A percentile compares a stretch with the other conserved stretches of the same genome.
These are phyloP conservation scores for Columba janthina DNA, from an alignment of 2,113 vertebrate genomes.

Conservation along the genomic window DNA sequence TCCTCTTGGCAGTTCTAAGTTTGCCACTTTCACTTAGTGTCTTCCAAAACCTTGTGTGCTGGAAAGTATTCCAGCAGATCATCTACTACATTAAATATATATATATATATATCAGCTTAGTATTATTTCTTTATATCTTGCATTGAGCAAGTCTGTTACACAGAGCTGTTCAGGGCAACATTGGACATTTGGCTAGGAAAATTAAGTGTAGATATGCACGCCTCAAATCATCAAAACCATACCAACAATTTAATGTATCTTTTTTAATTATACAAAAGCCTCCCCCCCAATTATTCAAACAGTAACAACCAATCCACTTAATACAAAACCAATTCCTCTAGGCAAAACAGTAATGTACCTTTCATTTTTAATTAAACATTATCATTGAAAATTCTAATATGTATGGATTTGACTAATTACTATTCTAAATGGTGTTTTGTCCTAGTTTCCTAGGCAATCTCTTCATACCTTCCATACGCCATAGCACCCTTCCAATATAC, in stretches of 20 bases:
- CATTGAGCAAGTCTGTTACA: neutral
- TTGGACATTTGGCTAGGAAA: neutral
- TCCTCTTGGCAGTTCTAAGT: neutral
- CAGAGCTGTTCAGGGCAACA: neutral
- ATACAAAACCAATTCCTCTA: slow-evolving; percentile 10
- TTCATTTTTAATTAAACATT: slow-evolving; percentile 5
- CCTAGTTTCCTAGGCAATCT: neutral
- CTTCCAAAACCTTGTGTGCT: neutral
- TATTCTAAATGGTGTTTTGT: neutral
- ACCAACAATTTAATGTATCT: slow-evolving; percentile 24
- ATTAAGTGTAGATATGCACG: neutral
- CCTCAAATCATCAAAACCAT: neutral
- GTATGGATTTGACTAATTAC: neutral
- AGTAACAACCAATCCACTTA: slow-evolving; percentile 23
- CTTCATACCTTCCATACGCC: neutral
- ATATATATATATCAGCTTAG: neutral
- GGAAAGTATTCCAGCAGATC: neutral
- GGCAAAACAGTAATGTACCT: neutral
- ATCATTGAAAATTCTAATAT: neutral
- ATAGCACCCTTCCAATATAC: neutral
- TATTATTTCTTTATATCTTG: neutral
- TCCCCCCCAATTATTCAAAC: neutral
- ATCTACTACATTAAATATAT: neutral
- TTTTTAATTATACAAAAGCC: slow-evolving; percentile 12
- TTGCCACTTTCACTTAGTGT: neutral